These are phyloP conservation scores for Chalcosyrphus nemorum DNA, from an alignment of 2,888 invertebrate genomes.

Conservation along the genomic window DNA sequence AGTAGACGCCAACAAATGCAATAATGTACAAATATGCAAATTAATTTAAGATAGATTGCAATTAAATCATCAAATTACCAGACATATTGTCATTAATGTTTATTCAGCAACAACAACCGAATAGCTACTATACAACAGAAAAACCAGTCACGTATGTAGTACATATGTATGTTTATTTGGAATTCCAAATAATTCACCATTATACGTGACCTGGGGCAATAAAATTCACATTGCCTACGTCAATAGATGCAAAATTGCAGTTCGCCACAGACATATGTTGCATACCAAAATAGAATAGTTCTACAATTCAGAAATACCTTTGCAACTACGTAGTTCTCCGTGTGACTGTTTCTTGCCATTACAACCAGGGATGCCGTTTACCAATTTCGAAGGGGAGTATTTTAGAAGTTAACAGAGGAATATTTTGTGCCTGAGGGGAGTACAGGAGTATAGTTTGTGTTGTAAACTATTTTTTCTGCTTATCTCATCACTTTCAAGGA, in stretches of 20 bases:
- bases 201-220: conserved; percentile 40
- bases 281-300: background rate
- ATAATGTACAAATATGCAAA: no score
- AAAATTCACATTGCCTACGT: conserved; percentile 16
- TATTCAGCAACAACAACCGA: background rate
- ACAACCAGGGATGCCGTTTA: no score
- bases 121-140: background rate
- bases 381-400: no score
- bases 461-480: no score
- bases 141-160: conserved; percentile 13
- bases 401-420: no score
- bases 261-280: background rate
- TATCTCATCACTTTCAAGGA: no score
- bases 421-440: no score
- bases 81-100: background rate
- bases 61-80: background rate
- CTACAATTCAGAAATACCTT: background rate
- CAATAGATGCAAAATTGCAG: background rate
- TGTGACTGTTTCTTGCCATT: background rate
- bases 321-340: background rate
- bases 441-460: no score
- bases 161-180: background rate
- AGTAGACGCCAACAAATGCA: no score
- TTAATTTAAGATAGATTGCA: no score
- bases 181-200: background rate